These are phyloP conservation scores for Rousettus leschenaultii DNA, from an alignment of 2,113 vertebrate species.

Conservation along the genomic window DNA sequence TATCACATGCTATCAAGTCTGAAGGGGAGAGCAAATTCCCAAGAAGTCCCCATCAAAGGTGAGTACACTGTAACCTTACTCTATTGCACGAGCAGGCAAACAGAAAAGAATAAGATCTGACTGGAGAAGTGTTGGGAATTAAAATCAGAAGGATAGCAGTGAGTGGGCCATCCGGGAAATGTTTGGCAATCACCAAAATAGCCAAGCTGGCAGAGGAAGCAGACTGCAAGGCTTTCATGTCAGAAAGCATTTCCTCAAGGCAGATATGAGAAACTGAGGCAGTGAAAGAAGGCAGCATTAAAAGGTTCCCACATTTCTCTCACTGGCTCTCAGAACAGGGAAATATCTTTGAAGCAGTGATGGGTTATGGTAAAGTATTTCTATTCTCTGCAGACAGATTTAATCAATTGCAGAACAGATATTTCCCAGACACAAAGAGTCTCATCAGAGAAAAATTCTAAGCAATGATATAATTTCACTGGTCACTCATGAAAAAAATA, in stretches of 20 bases:
- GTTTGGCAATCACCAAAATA: background rate
- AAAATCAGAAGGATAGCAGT: background rate
- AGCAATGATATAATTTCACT: constrained; percentile 35
- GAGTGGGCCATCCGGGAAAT: background rate
- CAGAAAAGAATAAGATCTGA: background rate
- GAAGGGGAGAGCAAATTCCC: background rate
- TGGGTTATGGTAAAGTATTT: constrained; percentile 2
- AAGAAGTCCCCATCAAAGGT: background rate
- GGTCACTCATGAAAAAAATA: constrained; percentile 23
- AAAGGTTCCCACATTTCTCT: background rate
- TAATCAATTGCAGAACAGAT: constrained; percentile 15
- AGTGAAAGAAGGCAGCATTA: background rate
- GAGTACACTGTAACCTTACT: background rate
- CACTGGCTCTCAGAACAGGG: background rate
- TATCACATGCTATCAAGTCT: background rate
- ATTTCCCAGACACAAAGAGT: constrained; percentile 38
- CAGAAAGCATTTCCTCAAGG: background rate
- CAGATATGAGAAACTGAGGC: background rate
- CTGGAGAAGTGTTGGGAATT: background rate
- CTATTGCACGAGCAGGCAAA: background rate
- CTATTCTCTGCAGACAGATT: constrained; percentile 26
- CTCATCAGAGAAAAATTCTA: constrained; percentile 40
- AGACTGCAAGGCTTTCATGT: background rate
- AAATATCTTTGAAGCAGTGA: background rate
- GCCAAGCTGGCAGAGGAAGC: background rate